Conservation (phyloP, 30 jellyfish, hydroid and myxozoan genomes). For the Chrysaora quinquecirrha region DNA sequence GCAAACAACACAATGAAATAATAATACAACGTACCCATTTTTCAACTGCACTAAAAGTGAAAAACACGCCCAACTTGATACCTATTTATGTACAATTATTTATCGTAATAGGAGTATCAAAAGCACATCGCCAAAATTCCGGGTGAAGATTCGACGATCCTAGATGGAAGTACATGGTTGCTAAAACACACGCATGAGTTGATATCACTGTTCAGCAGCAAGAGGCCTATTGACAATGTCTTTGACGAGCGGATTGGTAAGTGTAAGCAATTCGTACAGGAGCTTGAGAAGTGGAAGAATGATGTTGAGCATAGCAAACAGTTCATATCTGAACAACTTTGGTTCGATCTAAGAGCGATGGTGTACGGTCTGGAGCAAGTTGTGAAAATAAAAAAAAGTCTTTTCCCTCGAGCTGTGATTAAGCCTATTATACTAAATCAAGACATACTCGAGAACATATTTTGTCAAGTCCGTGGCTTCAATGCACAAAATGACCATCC, state of each 20-base stretch:
- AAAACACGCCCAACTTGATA: not conserved
- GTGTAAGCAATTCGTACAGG: not conserved
- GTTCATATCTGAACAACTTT: not conserved
- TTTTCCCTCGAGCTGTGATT: not conserved
- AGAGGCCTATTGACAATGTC: not conserved
- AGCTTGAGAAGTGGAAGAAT: not conserved
- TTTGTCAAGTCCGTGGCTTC: too few species aligned
- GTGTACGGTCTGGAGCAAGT: constrained; percentile 15
- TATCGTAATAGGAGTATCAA: not conserved
- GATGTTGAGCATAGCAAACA: not conserved
- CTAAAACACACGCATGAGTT: constrained; percentile 6
- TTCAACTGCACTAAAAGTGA: not conserved
- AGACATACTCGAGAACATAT: constrained; percentile 18
- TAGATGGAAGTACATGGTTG: not conserved
- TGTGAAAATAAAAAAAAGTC: not conserved
- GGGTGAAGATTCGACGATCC: not conserved
- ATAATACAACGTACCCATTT: not conserved
- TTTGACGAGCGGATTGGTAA: not conserved
- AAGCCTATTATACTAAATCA: not conserved
- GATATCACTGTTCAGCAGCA: not conserved
- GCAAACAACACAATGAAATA: constrained; percentile 1
- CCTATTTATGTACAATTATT: not conserved
- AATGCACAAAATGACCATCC: constrained; percentile 17
- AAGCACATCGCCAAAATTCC: constrained; percentile 1
- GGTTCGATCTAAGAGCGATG: constrained; percentile 30